phyloP scores from a whole-genome alignment of 2,888 invertebrate species.

The Cynaeus angustus region DNA sequence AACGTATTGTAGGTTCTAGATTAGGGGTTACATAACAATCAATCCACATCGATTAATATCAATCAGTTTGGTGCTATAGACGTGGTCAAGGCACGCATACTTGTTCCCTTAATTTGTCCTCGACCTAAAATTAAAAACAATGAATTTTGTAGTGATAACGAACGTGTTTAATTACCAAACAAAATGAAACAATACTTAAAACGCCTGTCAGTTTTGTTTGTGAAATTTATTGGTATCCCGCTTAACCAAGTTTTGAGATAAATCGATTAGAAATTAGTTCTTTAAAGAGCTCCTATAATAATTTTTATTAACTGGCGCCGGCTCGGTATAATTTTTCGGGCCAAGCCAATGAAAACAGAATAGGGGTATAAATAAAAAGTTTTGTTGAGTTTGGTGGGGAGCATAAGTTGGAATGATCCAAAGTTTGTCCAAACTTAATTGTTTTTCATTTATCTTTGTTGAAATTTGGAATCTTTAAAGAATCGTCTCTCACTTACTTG shows the following conservation, averaged over 20 bases:
- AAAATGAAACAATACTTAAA: too few relatives aligned
- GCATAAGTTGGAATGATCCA: constrained; percentile 41
- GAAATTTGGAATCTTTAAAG: constrained; percentile 54
- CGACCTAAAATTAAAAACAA: too few relatives aligned
- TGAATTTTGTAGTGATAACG: too few relatives aligned
- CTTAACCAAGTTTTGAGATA: constrained; percentile 16
- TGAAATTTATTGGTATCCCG: too few relatives aligned
- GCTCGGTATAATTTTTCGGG: constrained; percentile 55
- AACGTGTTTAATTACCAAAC: too few relatives aligned
- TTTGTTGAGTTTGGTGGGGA: constrained; percentile 44
- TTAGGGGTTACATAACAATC: constrained; percentile 23
- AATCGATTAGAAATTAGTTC: constrained; percentile 25
- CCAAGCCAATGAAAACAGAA: constrained; percentile 50
- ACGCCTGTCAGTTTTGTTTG: neutral
- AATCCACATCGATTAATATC: constrained; percentile 13
- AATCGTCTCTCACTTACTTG: constrained; percentile 52
- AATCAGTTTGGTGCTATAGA: constrained; percentile 1
- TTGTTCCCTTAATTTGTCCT: too few relatives aligned
- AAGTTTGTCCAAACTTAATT: constrained; percentile 49
- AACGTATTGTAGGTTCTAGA: constrained; percentile 20
- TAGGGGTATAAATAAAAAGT: constrained; percentile 49
- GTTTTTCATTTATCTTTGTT: constrained; percentile 60
- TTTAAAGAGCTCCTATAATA: constrained; percentile 19
- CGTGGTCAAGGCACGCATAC: neutral
- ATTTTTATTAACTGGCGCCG: constrained; percentile 48